phyloP scores from a whole-genome alignment of 2,113 vertebrate species.

The Stegastes partitus region DNA sequence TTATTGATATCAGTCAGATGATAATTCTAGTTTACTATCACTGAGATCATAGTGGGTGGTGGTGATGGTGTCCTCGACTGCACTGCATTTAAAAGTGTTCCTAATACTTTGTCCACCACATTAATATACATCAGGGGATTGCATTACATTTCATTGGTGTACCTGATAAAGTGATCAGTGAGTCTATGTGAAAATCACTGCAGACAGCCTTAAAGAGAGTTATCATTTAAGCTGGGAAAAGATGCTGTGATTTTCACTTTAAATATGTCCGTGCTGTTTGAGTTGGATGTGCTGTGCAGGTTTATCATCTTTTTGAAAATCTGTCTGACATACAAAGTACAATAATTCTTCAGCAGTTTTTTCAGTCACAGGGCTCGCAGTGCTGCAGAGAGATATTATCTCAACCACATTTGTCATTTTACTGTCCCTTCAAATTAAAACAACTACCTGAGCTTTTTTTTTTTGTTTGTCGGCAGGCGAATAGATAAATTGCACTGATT shows the following conservation, averaged over 20 bases:
- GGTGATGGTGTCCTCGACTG: too few relatives aligned
- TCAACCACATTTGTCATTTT: constrained; percentile 4
- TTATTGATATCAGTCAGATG: too few relatives aligned
- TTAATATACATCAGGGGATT: too few relatives aligned
- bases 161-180: too few relatives aligned
- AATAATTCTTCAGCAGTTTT: neutral
- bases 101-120: too few relatives aligned
- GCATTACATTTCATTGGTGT: too few relatives aligned
- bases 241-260: constrained; percentile 1
- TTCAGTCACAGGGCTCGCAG: neutral
- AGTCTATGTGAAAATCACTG: neutral
- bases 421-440: constrained; percentile 22
- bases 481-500: constrained; percentile 29
- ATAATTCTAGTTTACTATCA: too few relatives aligned
- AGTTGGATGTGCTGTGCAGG: neutral
- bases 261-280: constrained; percentile 4
- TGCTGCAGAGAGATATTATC: neutral
- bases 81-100: too few relatives aligned
- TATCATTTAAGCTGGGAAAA: constrained; percentile 9
- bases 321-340: neutral
- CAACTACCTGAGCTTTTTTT: constrained; percentile 14
- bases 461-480: constrained; percentile 28
- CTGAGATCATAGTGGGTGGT: too few relatives aligned
- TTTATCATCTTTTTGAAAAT: neutral
- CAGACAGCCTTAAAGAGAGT: constrained; percentile 3